Percentiles rank a stretch among this genome's conserved stretches.
Conservation (phyloP, 1,140 invertebrate genomes). For the Pantala flavescens region DNA sequence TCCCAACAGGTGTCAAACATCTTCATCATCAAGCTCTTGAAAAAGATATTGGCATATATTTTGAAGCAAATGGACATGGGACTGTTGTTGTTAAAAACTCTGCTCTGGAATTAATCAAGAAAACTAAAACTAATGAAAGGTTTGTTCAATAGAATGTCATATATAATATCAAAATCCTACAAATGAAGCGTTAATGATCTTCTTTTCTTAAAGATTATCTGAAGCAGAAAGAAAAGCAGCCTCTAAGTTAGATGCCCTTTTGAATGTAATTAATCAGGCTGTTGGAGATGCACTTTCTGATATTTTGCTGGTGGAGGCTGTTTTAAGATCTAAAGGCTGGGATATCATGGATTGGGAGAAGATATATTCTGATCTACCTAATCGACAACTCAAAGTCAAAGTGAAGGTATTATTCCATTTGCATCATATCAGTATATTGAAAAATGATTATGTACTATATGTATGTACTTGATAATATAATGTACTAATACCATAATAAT, state of each 20-base stretch:
- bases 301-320: slow-evolving; percentile 85
- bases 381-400: slow-evolving; percentile 75
- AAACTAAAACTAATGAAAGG: neutral
- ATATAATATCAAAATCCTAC: neutral
- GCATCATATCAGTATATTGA: too few relatives aligned
- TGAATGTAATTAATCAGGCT: slow-evolving; percentile 87
- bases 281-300: slow-evolving; percentile 97
- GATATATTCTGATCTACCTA: slow-evolving; percentile 78
- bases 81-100: slow-evolving; percentile 71
- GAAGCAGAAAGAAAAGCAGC: slow-evolving; percentile 42
- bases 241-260: slow-evolving; percentile 49
- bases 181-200: slow-evolving; percentile 1
- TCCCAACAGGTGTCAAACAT: slow-evolving; percentile 93
- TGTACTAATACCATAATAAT: too few relatives aligned
- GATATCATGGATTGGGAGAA: slow-evolving; percentile 65
- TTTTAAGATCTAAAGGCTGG: slow-evolving; percentile 73
- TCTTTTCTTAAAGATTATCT: slow-evolving; percentile 28
- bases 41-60: slow-evolving; percentile 95
- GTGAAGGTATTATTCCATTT: slow-evolving; percentile 51
- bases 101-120: slow-evolving; percentile 30
- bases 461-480: too few relatives aligned
- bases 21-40: slow-evolving; percentile 83
- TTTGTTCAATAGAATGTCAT: neutral
- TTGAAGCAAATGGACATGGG: slow-evolving; percentile 99
- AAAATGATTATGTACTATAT: too few relatives aligned